These are phyloP conservation scores for Tadarida brasiliensis DNA, from an alignment of 2,797 vertebrate genomes.

Conservation along the genomic window DNA sequence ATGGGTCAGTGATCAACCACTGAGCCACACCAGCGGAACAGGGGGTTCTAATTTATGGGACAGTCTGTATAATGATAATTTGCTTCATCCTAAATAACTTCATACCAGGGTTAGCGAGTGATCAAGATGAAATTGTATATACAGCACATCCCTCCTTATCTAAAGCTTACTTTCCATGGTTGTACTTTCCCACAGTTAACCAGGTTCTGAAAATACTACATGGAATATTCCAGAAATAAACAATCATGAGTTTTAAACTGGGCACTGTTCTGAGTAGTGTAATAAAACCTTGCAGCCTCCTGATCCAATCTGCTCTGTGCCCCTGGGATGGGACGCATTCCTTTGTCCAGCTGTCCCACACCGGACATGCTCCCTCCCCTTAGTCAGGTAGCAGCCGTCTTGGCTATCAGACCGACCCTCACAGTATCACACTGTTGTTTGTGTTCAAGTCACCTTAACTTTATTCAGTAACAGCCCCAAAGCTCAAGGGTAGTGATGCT, in stretches of 20 bases:
- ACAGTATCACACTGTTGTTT: neutral
- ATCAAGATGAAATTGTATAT: neutral
- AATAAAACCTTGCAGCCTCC: neutral
- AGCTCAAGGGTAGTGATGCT: neutral
- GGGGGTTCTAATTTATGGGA: neutral
- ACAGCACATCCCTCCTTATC: neutral
- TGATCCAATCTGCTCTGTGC: neutral
- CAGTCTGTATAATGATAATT: neutral
- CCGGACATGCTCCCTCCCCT: too few species aligned
- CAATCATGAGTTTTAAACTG: neutral
- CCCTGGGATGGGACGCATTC: neutral
- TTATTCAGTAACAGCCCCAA: neutral
- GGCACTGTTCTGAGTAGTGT: neutral
- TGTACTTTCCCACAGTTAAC: neutral
- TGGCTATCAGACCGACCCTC: neutral
- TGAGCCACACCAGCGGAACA: too few species aligned
- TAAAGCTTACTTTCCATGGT: neutral
- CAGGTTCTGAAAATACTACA: neutral
- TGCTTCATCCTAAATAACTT: neutral
- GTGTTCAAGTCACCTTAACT: neutral
- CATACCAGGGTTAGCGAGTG: fast-evolving
- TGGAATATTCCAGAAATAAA: neutral
- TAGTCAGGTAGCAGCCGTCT: neutral
- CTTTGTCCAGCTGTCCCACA: neutral
- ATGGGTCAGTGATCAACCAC: too few species aligned